Base-by-base conservation (phyloP, 1,140 invertebrate genomes). In the Drosophila jambulina region DNA sequence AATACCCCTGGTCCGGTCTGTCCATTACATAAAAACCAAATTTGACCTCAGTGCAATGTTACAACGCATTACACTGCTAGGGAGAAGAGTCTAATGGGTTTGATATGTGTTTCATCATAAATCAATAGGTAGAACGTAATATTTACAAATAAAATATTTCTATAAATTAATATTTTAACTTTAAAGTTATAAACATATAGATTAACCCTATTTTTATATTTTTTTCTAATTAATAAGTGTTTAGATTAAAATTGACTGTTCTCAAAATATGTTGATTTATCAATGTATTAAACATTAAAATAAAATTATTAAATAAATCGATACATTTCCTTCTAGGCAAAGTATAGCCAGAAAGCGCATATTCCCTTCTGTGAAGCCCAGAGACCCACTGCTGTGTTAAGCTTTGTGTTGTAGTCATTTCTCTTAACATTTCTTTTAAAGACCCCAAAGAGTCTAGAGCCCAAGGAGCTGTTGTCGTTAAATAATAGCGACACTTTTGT, bases 401-500 rank as follows among this genome's bases (percentile, higher is more conserved):
- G 58, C 45, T 60, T 38, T 49, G 58, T 54, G 51, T 65, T 71
- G 56, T 65, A 70, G 56, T 67, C 57, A 68, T 68, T 81, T 80
- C 62, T 77, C 36, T 69, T 45, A 76, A 65, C 67, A 80, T 71
- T 82, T 57, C 54, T 61, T 74, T 87, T 80, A 87, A 77, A 87
- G 80, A 62, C 60, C 15, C 46, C 40, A 45, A 36, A 15, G 48
- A 77, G 74, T 49, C 36, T 32, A 70, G 45, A 32, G 81, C 76
- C 76, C 75, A 81, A 85, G 78, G 61, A 85, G 60, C 68, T 70
- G 69, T 71, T 84, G 85, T 69, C 82, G 84, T 81, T 88, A 84
- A 90, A 84, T 90, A 88, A 88, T 78, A 88, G 80, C 85, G 84
- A 90, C 85, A 88, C 80, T 83, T 83, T 84, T 83, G 76, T 80